phyloP scores from a whole-genome alignment of 1,140 invertebrate genomes.

The Tetranychus urticae region DNA sequence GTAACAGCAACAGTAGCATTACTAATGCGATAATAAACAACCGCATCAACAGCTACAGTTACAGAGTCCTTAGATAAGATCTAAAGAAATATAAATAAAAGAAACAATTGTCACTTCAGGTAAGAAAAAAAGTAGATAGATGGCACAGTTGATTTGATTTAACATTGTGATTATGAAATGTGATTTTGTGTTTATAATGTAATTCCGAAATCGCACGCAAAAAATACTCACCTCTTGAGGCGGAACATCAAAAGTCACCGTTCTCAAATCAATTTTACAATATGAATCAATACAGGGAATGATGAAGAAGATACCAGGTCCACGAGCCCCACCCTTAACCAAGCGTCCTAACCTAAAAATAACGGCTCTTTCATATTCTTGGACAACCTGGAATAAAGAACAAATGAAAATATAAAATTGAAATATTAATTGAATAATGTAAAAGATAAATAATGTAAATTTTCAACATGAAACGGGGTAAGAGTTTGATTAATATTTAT shows the following conservation, averaged over 20 bases:
- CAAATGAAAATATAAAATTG: constrained; percentile 29
- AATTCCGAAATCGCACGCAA: too few relatives aligned
- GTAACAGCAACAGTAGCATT: constrained; percentile 88
- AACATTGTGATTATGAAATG: too few relatives aligned
- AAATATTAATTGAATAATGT: constrained; percentile 2
- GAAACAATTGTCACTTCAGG: too few relatives aligned
- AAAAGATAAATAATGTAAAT: constrained; percentile 26
- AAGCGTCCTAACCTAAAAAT: constrained; percentile 14
- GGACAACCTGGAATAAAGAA: constrained; percentile 50
- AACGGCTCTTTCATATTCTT: constrained; percentile 13
- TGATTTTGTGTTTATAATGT: too few relatives aligned
- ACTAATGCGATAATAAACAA: constrained; percentile 36
- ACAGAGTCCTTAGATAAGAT: constrained; percentile 30
- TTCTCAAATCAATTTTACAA: constrained; percentile 28
- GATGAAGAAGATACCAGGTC: constrained; percentile 13
- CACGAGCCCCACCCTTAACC: constrained; percentile 13
- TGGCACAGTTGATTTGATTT: too few relatives aligned
- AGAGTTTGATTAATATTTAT: too few relatives aligned
- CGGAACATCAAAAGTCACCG: constrained; percentile 32
- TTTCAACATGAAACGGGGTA: too few relatives aligned
- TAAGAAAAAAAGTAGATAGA: constrained; percentile 18
- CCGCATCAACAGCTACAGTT: constrained; percentile 73
- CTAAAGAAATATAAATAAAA: too few relatives aligned
- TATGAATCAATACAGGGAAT: constrained; percentile 21
- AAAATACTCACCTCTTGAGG: too few relatives aligned